phyloP scores from a whole-genome alignment of 92 coral and sea anemone genomes.

The Metridium senile region DNA sequence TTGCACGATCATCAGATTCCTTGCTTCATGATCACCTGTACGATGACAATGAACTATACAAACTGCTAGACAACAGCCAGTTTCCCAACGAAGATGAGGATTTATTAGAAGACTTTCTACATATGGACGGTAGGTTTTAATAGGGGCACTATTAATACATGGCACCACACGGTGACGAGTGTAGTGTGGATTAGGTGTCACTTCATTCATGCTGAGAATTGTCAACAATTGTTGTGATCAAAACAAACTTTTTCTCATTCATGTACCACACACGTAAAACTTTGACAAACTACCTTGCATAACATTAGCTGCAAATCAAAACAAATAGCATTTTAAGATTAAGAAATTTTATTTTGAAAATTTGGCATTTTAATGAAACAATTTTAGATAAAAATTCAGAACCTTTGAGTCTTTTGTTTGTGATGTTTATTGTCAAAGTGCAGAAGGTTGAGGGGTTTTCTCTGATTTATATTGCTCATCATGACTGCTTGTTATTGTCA shows the following conservation, averaged over 20 bases:
- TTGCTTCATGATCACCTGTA: constrained; percentile 21
- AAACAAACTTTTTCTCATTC: constrained; percentile 2
- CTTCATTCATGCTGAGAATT: constrained; percentile 22
- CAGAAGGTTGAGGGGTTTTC: background rate
- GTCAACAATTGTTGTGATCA: constrained; percentile 21
- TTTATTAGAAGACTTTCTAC: constrained; percentile 54
- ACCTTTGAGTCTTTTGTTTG: background rate
- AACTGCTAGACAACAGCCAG: constrained; percentile 51
- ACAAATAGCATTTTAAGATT: background rate
- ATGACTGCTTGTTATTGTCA: constrained; percentile 4
- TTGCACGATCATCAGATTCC: constrained; percentile 30
- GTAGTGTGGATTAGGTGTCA: constrained; percentile 25
- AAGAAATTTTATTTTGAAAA: too few relatives aligned
- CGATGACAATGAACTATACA: constrained; percentile 58
- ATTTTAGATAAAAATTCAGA: background rate
- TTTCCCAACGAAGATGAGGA: constrained; percentile 48
- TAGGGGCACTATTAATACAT: constrained; percentile 17
- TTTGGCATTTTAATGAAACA: background rate
- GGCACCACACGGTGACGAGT: constrained; percentile 12
- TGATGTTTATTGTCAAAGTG: background rate
- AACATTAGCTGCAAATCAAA: background rate
- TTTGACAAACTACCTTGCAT: background rate
- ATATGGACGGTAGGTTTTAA: constrained; percentile 58
- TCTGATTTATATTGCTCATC: background rate
- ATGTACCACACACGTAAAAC: constrained; percentile 2